Evolutionary conservation across 2,888 invertebrate genomes (phyloP).

Genomic region (Eueremaeus valkanovi): DNA sequence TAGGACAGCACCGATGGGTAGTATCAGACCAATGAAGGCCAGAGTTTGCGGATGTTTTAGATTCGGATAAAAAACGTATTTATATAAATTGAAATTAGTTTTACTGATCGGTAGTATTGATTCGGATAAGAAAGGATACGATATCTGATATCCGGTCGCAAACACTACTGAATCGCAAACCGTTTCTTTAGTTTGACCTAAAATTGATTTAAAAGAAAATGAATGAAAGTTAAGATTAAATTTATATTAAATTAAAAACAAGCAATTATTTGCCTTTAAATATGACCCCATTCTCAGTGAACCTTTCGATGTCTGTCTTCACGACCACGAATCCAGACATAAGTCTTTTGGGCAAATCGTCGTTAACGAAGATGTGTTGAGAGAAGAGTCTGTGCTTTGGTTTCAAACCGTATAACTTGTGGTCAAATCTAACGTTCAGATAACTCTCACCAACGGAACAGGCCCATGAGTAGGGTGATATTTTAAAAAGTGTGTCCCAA

Average conservation of each 20-base stretch:
- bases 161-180: conserved; percentile 51
- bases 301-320: conserved; percentile 50
- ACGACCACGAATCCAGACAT: conserved; percentile 53
- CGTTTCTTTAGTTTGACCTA: conserved; percentile 4
- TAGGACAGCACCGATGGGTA: conserved; percentile 55
- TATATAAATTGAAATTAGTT: conserved; percentile 51
- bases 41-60: conserved; percentile 51
- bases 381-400: conserved; percentile 52
- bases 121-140: conserved; percentile 52
- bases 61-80: conserved; percentile 53
- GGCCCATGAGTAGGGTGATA: conserved; percentile 52
- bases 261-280: conserved; percentile 51
- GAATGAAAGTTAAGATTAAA: conserved; percentile 46
- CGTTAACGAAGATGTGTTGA: conserved; percentile 53
- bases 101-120: conserved; percentile 52
- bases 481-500: conserved; percentile 46
- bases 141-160: conserved; percentile 53
- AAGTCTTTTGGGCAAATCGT: conserved; percentile 55
- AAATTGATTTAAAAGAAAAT: no score
- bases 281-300: conserved; percentile 49
- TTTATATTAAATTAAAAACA: no score
- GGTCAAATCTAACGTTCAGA: conserved; percentile 52
- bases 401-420: conserved; percentile 52
- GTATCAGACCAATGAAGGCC: conserved; percentile 54
- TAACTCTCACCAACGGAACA: conserved; percentile 42